Conservation (phyloP, 1,140 invertebrate species). For the Lepidurus arcticus region DNA sequence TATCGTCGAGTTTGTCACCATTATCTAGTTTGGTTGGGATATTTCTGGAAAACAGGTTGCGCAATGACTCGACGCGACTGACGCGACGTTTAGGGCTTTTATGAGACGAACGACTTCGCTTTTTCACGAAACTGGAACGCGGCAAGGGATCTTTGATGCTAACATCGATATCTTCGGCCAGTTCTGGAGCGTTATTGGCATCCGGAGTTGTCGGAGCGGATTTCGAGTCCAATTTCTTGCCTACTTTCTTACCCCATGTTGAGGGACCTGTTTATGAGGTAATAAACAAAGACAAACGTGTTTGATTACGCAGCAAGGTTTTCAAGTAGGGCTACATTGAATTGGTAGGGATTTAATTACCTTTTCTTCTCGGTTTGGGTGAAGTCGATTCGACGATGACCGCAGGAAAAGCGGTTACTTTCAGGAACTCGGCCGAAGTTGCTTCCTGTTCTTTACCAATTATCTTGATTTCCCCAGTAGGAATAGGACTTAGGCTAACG, state of each 20-base stretch:
- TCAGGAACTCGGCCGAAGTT: not conserved
- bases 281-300: not conserved
- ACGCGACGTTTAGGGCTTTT: constrained; percentile 46
- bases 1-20: constrained; percentile 5
- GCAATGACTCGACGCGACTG: constrained; percentile 53
- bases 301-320: not conserved
- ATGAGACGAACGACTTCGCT: constrained; percentile 24
- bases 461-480: not conserved
- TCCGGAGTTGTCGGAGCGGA: not conserved
- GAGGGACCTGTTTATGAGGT: constrained; percentile 48
- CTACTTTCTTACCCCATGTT: constrained; percentile 60
- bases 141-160: not conserved
- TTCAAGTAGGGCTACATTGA: not conserved
- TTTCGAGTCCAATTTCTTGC: constrained; percentile 52
- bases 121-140: constrained; percentile 13
- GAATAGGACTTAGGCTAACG: constrained; percentile 49
- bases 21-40: constrained; percentile 23
- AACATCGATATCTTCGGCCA: not conserved
- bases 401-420: not conserved
- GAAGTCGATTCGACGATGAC: not conserved
- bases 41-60: constrained; percentile 48
- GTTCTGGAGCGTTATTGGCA: not conserved
- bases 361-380: not conserved
- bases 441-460: not conserved
- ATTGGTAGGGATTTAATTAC: not conserved